Evolutionary conservation across 53 echinoderm and acorn worm species (phyloP), one percentile per base, ranked within the genome.

Genomic region (Holothuria leucospilota): DNA sequence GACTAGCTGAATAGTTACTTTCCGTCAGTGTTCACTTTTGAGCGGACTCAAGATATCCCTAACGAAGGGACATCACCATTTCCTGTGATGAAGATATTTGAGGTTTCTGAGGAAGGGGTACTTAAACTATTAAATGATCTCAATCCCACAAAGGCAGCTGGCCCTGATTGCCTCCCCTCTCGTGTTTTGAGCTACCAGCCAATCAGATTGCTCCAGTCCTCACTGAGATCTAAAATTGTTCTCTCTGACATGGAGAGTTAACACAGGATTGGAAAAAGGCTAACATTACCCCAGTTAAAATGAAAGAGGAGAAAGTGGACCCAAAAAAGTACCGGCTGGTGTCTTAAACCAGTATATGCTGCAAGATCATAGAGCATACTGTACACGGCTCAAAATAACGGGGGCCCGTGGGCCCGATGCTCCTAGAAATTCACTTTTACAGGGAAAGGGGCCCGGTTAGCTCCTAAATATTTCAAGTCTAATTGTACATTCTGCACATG

Each of bases 291-390:
- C 65, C 65, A 16, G 8, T 64, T 8, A 4, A 0, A 4, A 73
- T 4, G 15, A 73, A 30, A 14, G 80, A 60, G 7, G 39, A 56
- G 29, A 79, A 52, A 62, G 29, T 24, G 0, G 59, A 79, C 49
- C 80, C 80, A 12, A 59, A 51, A 52, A 79, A 79, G 2, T 79
- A 79, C 6, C 39, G 78, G 13, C 51, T 49, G 40, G 78, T 78
- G n/a, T 51, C 51, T 46, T 41, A 4, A 20, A 78, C 78, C 27
- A 28, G 28, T 71, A 28, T 62, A 62, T 34, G 34, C 3, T 34
- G 34, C 3, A 34, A 34, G 34, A 34, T 34, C 34, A 2, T 34
- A 34, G 34, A 23, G 20, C 34, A 34, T 34, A 34, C 3, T 34
- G 34, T 34, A n/a, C n/a, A n/a, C n/a, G n/a, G n/a, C n/a, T n/a